Conservation (phyloP, 2,888 invertebrate genomes). For the Acanthoscelides obtectus region DNA sequence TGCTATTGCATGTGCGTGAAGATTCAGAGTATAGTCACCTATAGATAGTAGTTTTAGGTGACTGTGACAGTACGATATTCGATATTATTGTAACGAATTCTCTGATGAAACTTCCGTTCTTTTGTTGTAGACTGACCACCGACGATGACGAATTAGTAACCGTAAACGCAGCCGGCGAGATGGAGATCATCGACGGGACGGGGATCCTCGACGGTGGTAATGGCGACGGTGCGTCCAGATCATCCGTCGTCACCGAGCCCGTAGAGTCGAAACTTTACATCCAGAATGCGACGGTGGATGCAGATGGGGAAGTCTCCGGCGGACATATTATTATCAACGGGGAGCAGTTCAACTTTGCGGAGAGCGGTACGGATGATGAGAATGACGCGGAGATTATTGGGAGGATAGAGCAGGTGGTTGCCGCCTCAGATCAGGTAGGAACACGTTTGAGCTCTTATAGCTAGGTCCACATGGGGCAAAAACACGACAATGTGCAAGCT, state of each 20-base stretch:
- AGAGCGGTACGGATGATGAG: conserved; percentile 30
- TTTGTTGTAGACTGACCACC: conserved; percentile 48
- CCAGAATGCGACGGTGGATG: conserved; percentile 49
- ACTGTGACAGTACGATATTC: too few relatives aligned
- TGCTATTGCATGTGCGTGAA: too few relatives aligned
- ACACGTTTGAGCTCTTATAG: too few relatives aligned
- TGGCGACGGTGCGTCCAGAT: conserved; percentile 14
- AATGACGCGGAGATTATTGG: conserved; percentile 33
- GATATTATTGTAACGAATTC: background rate
- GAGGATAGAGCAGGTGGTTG: conserved; percentile 29
- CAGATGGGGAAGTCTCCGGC: conserved; percentile 23
- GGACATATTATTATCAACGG: conserved; percentile 44
- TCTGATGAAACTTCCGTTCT: background rate
- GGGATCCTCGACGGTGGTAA: conserved; percentile 15
- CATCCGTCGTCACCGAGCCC: background rate
- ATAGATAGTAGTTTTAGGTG: too few relatives aligned
- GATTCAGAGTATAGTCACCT: too few relatives aligned
- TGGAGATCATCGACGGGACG: conserved; percentile 38
- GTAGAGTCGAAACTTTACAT: conserved; percentile 49
- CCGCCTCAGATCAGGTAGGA: conserved; percentile 5
- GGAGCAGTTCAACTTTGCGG: conserved; percentile 42
- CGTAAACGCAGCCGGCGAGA: conserved; percentile 42
- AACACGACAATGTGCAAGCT: too few relatives aligned
- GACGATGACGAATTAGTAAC: conserved; percentile 51
- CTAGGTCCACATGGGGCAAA: too few relatives aligned